A percentile compares a stretch with the other conserved stretches of the same genome.
Evolutionary conservation across 37 sponge, comb jelly and placozoan genomes (phyloP).

Genomic region (Tethya wilhelma): DNA sequence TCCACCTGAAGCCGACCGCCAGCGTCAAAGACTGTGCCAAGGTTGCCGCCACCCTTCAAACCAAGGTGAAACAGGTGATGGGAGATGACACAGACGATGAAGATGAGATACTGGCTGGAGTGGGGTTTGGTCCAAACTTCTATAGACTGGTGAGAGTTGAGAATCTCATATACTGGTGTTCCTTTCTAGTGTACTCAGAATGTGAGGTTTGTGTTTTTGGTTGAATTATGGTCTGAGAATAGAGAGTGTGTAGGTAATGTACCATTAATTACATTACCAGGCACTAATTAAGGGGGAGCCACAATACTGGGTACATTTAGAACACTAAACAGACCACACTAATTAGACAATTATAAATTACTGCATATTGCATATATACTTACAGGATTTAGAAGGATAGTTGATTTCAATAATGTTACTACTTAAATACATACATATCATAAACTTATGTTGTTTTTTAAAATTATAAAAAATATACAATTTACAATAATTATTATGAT

Average conservation of each 20-base stretch:
- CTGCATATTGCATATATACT: too few species aligned
- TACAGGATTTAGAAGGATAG: too few species aligned
- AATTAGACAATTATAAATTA: too few species aligned
- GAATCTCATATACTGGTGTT: not conserved
- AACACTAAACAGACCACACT: too few species aligned
- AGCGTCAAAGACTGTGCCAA: slow-evolving; percentile 48
- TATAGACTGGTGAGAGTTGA: slow-evolving; percentile 24
- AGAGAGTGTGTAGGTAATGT: too few species aligned
- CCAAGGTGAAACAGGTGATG: slow-evolving; percentile 12
- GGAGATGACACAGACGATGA: slow-evolving; percentile 14
- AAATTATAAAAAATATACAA: not conserved
- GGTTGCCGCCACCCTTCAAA: slow-evolving; percentile 49
- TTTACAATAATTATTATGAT: too few species aligned
- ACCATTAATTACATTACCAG: too few species aligned
- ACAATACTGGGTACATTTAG: too few species aligned
- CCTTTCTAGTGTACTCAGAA: not conserved
- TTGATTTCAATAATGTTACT: too few species aligned
- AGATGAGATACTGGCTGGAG: slow-evolving; percentile 63
- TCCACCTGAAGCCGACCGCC: slow-evolving; percentile 51
- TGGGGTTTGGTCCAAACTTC: slow-evolving; percentile 70
- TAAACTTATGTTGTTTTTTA: not conserved
- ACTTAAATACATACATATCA: not conserved
- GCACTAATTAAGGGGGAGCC: too few species aligned
- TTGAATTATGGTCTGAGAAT: too few species aligned
- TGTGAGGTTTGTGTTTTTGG: too few species aligned